A percentile compares a stretch with the other conserved stretches of the same genome.
Evolutionary conservation across 2,888 invertebrate species (phyloP).

Genomic region (Pterostichus niger): DNA sequence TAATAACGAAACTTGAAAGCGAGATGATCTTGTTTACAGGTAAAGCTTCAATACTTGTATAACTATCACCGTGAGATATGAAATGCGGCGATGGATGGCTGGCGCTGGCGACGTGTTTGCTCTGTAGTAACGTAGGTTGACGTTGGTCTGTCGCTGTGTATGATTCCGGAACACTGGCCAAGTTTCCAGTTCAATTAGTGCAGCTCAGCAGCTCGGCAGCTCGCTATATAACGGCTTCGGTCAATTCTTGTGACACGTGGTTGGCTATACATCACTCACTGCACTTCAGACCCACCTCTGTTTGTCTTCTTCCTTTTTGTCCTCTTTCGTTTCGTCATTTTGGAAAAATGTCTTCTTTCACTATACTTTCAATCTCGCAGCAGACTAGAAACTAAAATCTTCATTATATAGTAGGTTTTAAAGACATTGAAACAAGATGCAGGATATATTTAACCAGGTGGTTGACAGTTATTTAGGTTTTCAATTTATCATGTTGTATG

Average conservation of each 20-base stretch:
- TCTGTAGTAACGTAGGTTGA: not conserved
- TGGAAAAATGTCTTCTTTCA: not conserved
- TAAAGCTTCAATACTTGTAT: not conserved
- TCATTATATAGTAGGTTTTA: too few species aligned
- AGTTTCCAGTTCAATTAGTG: conserved; percentile 56
- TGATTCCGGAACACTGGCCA: conserved; percentile 59
- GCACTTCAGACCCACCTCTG: not conserved
- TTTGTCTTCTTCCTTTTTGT: not conserved
- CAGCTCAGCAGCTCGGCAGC: not conserved
- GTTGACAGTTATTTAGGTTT: too few species aligned
- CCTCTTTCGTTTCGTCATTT: not conserved
- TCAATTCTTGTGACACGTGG: conserved; percentile 58
- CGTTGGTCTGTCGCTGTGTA: conserved; percentile 27
- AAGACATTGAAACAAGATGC: too few species aligned
- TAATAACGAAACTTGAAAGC: not conserved
- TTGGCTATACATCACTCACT: not conserved
- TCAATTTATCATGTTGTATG: too few species aligned
- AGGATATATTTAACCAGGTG: too few species aligned
- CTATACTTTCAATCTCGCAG: too few species aligned
- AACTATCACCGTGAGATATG: not conserved
- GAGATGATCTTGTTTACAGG: conserved; percentile 8
- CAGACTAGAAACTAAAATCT: too few species aligned
- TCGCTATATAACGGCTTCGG: conserved; percentile 44
- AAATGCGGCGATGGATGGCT: not conserved
- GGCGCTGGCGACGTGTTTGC: not conserved